Evolutionary conservation across 2,888 invertebrate species (phyloP).

Genomic region (Oscheius sp.): DNA sequence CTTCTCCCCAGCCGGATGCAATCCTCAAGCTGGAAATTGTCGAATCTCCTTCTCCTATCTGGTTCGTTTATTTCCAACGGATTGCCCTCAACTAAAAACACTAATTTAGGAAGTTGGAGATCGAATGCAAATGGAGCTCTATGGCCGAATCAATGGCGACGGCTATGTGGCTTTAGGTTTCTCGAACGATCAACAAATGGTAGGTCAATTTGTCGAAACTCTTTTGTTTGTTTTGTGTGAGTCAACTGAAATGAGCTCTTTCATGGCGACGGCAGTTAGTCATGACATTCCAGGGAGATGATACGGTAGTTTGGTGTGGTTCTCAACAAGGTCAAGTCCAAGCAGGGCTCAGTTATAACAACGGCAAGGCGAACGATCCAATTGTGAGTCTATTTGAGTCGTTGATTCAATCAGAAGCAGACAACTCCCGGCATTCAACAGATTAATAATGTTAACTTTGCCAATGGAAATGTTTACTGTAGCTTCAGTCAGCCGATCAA

Average conservation of each 20-base stretch:
- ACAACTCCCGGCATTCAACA: slow-evolving; percentile 12
- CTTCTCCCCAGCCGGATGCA: slow-evolving; percentile 31
- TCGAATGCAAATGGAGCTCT: slow-evolving; percentile 24
- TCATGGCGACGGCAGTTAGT: background rate
- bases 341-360: slow-evolving; percentile 20
- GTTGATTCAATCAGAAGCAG: too few relatives aligned
- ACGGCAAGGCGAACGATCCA: slow-evolving; percentile 12
- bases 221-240: background rate
- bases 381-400: background rate
- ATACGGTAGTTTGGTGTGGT: slow-evolving; percentile 31
- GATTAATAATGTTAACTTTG: background rate
- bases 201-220: background rate
- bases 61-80: slow-evolving; percentile 11
- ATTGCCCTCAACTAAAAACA: background rate
- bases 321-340: background rate
- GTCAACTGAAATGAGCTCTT: background rate
- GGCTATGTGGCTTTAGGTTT: slow-evolving; percentile 38
- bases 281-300: slow-evolving; percentile 28
- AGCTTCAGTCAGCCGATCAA: slow-evolving; percentile 24
- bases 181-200: slow-evolving; percentile 33
- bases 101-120: slow-evolving; percentile 22
- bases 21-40: slow-evolving; percentile 22
- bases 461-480: slow-evolving; percentile 32
- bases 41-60: slow-evolving; percentile 25
- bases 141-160: background rate